These are phyloP conservation scores for Tetranychus truncatus DNA, from an alignment of 2,888 invertebrate genomes.

Conservation along the genomic window DNA sequence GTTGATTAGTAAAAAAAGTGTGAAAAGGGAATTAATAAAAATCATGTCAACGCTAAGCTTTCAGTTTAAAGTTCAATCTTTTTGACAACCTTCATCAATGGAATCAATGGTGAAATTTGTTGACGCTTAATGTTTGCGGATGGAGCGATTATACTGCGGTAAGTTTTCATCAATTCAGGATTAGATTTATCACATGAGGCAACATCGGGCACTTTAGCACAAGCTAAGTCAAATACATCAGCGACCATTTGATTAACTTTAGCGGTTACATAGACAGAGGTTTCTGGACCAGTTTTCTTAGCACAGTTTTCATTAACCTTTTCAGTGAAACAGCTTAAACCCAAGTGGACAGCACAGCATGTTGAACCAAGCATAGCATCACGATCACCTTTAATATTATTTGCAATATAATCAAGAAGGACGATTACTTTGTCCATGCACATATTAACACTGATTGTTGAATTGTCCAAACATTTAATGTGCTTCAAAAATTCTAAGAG, in stretches of 20 bases:
- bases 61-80: neutral
- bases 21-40: too few species aligned
- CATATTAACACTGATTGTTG: neutral
- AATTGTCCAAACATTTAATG: neutral
- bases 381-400: conserved; percentile 3
- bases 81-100: conserved; percentile 4
- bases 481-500: conserved; percentile 8
- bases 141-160: neutral
- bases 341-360: neutral
- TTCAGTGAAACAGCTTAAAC: neutral
- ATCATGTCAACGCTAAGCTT: too few species aligned
- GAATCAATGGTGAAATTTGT: conserved; percentile 5
- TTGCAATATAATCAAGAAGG: neutral
- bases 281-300: conserved; percentile 2
- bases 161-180: conserved; percentile 1
- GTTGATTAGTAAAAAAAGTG: too few species aligned
- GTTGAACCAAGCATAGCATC: neutral
- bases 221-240: conserved; percentile 9
- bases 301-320: neutral
- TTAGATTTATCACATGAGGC: neutral
- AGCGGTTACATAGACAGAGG: neutral
- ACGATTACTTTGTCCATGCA: conserved; percentile 4
- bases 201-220: neutral
- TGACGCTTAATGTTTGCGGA: neutral
- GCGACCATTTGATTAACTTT: neutral